These are phyloP conservation scores for Drosophila varians DNA, from an alignment of 1,140 invertebrate species.

Conservation along the genomic window DNA sequence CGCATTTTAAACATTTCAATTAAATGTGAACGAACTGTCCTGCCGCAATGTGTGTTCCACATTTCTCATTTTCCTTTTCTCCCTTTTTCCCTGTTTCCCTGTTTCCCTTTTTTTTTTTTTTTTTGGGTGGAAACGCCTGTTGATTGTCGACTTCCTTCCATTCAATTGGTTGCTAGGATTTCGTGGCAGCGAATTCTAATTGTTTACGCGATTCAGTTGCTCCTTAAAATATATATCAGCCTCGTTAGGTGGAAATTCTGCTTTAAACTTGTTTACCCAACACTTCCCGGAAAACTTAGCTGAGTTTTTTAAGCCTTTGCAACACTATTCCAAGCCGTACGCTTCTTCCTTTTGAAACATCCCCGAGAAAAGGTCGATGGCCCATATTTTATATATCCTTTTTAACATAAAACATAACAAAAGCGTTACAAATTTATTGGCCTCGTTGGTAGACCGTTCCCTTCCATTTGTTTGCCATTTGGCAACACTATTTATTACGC, in stretches of 20 bases:
- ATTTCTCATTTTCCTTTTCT: too few species aligned
- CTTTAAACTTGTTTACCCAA: too few species aligned
- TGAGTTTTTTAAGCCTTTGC: not conserved
- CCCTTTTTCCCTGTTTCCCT: too few species aligned
- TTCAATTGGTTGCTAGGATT: slow-evolving; percentile 42
- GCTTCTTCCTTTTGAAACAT: too few species aligned
- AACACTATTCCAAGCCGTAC: not conserved
- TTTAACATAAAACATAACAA: not conserved
- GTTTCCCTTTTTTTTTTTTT: too few species aligned
- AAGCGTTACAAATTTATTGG: not conserved
- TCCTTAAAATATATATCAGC: too few species aligned
- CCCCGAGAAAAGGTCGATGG: not conserved
- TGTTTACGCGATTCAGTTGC: slow-evolving; percentile 17
- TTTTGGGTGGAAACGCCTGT: slow-evolving; percentile 5
- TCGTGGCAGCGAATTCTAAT: slow-evolving; percentile 4
- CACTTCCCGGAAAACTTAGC: not conserved
- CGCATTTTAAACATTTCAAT: slow-evolving; percentile 72
- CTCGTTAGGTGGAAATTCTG: too few species aligned
- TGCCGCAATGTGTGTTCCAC: slow-evolving; percentile 36
- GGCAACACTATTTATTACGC: slow-evolving; percentile 16
- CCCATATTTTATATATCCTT: not conserved
- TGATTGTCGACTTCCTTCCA: slow-evolving; percentile 44
- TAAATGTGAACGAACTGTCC: slow-evolving; percentile 29
- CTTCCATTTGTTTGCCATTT: slow-evolving; percentile 5
- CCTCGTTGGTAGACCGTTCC: not conserved